These are phyloP conservation scores for Ictalurus punctatus DNA, from an alignment of 2,113 vertebrate species.

Conservation along the genomic window DNA sequence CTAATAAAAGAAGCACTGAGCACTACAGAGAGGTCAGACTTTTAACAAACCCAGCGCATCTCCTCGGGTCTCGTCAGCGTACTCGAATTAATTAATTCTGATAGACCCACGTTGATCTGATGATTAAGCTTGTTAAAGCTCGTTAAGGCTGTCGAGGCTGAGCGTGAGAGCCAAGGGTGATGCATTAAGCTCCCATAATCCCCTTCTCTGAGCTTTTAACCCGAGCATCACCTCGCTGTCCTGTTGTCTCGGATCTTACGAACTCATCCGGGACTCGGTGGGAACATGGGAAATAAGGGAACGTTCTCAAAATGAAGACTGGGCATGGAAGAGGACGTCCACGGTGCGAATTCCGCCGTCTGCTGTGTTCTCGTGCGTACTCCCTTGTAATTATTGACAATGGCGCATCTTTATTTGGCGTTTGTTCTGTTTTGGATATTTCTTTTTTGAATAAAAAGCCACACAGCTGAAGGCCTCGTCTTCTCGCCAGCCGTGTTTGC, in stretches of 20 bases:
- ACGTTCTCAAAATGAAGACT: background rate
- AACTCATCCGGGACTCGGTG: background rate
- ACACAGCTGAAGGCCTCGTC: background rate
- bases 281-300: background rate
- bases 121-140: conserved; percentile 47
- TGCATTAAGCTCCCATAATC: conserved; percentile 34
- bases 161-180: background rate
- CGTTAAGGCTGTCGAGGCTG: conserved; percentile 19
- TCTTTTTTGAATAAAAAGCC: background rate
- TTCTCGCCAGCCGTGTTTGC: background rate
- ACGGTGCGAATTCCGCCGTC: too few relatives aligned
- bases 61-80: background rate
- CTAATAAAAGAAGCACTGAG: background rate
- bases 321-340: background rate
- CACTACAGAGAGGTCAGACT: background rate
- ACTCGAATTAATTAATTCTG: conserved; percentile 17
- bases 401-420: background rate
- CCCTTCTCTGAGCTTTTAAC: conserved; percentile 25
- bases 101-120: conserved; percentile 32
- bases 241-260: background rate
- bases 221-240: background rate
- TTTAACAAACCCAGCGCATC: background rate
- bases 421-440: background rate
- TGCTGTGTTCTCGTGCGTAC: too few relatives aligned
- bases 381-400: conserved; percentile 2